Percentiles rank a stretch among this genome's conserved stretches.
phyloP scores from a whole-genome alignment of 2,888 invertebrate species.

The Lasioglossum vierecki region DNA sequence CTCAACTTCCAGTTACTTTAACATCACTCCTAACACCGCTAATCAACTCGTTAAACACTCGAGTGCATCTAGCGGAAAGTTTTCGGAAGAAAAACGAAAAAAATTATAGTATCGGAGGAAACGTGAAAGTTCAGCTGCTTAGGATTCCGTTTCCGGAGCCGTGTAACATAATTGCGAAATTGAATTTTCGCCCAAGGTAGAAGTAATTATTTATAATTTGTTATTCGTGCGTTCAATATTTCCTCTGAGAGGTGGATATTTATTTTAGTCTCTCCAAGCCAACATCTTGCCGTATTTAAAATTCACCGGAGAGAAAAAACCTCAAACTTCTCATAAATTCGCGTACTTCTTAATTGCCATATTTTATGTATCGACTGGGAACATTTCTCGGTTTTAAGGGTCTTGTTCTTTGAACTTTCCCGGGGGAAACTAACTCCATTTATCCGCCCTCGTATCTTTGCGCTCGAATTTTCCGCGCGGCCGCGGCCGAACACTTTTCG shows the following conservation, averaged over 20 bases:
- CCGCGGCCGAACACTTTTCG: neutral
- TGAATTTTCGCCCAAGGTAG: neutral
- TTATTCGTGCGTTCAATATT: neutral
- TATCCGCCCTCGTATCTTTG: neutral
- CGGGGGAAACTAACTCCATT: neutral
- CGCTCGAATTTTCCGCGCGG: neutral
- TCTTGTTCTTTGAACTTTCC: neutral
- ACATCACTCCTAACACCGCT: neutral
- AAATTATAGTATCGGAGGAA: neutral
- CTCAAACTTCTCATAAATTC: neutral
- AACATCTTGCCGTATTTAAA: neutral
- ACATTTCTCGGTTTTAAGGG: neutral
- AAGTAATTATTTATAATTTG: neutral
- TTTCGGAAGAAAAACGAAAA: neutral
- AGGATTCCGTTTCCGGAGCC: neutral
- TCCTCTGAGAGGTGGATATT: neutral
- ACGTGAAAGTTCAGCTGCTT: neutral
- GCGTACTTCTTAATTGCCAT: neutral
- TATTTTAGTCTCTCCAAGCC: neutral
- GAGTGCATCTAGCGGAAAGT: neutral
- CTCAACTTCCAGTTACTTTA: neutral
- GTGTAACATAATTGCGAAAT: neutral
- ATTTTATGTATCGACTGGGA: slow-evolving; percentile 4
- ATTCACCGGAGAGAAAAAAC: neutral
- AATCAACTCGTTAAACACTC: neutral